These are phyloP conservation scores for Sinocyclocheilus maitianheensis DNA, from an alignment of 2,113 vertebrate genomes.

Conservation along the genomic window DNA sequence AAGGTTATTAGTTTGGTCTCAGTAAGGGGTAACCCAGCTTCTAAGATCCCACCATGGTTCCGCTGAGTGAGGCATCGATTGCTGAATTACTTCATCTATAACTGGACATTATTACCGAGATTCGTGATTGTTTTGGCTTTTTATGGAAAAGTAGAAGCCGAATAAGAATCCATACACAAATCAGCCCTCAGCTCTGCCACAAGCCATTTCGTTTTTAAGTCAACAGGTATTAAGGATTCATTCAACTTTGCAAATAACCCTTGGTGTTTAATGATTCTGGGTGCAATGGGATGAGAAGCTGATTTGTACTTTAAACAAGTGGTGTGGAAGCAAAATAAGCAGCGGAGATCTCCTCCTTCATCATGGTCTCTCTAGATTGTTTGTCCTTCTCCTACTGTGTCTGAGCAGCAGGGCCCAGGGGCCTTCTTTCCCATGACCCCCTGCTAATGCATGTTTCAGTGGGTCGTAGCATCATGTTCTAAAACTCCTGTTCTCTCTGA, in stretches of 20 bases:
- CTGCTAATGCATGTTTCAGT: constrained; percentile 12
- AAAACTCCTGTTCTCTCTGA: constrained; percentile 14
- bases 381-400: constrained; percentile 61
- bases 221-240: background rate
- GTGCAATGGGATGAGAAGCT: constrained; percentile 54
- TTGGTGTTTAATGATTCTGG: constrained; percentile 14
- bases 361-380: constrained; percentile 59
- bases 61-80: background rate
- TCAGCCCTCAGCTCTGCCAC: background rate
- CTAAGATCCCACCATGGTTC: background rate
- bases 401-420: constrained; percentile 53
- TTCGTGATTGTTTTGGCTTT: background rate
- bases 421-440: constrained; percentile 71
- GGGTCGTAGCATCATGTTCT: constrained; percentile 15
- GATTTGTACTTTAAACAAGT: constrained; percentile 64
- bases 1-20: constrained; percentile 17
- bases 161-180: background rate
- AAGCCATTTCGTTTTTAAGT: background rate
- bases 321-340: constrained; percentile 64
- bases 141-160: background rate
- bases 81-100: background rate
- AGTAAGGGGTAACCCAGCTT: background rate
- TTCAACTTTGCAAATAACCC: background rate
- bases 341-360: background rate
- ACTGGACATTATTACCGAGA: background rate